phyloP scores from a whole-genome alignment of 2,888 invertebrate genomes.

The Coecobrya sp. region DNA sequence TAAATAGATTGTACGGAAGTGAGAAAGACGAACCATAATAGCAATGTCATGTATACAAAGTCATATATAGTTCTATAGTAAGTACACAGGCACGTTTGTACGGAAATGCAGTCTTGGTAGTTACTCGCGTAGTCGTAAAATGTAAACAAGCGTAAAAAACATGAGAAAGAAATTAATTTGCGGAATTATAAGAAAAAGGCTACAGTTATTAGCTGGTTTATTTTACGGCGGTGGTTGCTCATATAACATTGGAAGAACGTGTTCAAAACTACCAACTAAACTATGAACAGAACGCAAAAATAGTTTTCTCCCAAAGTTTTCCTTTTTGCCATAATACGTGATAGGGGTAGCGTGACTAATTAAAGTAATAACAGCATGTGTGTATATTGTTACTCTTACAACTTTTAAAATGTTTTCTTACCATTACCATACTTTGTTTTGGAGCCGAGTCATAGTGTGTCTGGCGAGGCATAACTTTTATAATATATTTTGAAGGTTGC shows the following conservation, averaged over 20 bases:
- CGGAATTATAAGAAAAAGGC: background rate
- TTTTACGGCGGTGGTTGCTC: background rate
- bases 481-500: slow-evolving; percentile 24
- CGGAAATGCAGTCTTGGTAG: slow-evolving; percentile 44
- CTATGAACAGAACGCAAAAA: background rate
- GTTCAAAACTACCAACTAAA: background rate
- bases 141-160: slow-evolving; percentile 66
- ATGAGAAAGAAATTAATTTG: slow-evolving; percentile 23
- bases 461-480: slow-evolving; percentile 18
- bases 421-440: background rate
- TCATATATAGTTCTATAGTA: too few species aligned
- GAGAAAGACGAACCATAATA: too few species aligned
- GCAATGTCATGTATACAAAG: too few species aligned
- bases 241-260: background rate
- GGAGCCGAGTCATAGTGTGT: background rate
- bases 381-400: background rate
- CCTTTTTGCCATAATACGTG: background rate
- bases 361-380: slow-evolving; percentile 16
- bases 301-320: background rate
- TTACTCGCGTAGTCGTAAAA: slow-evolving; percentile 42
- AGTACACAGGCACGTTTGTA: background rate
- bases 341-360: slow-evolving; percentile 1
- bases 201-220: background rate
- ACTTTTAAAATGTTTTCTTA: background rate
- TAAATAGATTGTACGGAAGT: too few species aligned